Conservation (phyloP, 1,140 invertebrate species). For the Trypoxylus dichotomus region DNA sequence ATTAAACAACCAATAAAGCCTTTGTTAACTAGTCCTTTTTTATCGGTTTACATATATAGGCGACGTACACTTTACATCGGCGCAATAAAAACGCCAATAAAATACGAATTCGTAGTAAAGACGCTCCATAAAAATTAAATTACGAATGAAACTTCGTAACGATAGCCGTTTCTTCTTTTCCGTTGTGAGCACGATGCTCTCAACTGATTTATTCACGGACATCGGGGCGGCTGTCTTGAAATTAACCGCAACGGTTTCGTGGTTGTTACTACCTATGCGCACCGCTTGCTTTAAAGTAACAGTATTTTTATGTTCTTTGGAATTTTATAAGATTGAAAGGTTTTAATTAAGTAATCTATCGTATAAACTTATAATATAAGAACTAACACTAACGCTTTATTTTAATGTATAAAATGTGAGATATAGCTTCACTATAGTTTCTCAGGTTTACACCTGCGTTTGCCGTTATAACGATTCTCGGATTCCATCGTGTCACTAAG, state of each 20-base stretch:
- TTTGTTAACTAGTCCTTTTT: conserved; percentile 20
- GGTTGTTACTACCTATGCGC: background rate
- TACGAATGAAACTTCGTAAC: conserved; percentile 18
- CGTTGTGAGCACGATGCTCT: background rate
- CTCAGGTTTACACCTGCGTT: too few species aligned
- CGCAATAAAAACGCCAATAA: conserved; percentile 14
- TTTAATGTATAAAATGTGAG: too few species aligned
- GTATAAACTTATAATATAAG: too few species aligned
- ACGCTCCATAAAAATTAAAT: conserved; percentile 15
- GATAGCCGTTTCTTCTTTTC: conserved; percentile 10
- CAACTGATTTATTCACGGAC: conserved; percentile 9
- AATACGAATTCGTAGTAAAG: conserved; percentile 21
- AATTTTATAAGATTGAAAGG: background rate
- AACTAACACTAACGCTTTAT: too few species aligned
- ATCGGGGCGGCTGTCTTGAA: background rate
- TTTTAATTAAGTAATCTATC: too few species aligned
- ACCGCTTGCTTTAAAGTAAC: background rate
- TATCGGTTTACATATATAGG: conserved; percentile 8
- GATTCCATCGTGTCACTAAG: too few species aligned
- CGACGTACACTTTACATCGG: conserved; percentile 18
- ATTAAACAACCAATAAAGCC: conserved; percentile 18
- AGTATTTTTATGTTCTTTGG: background rate
- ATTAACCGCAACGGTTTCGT: conserved; percentile 11
- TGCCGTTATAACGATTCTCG: too few species aligned
- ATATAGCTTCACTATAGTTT: too few species aligned